A percentile compares a stretch with the other conserved stretches of the same genome.
Evolutionary conservation across 2,113 vertebrate species (phyloP).

Genomic region (Sciurus niger): DNA sequence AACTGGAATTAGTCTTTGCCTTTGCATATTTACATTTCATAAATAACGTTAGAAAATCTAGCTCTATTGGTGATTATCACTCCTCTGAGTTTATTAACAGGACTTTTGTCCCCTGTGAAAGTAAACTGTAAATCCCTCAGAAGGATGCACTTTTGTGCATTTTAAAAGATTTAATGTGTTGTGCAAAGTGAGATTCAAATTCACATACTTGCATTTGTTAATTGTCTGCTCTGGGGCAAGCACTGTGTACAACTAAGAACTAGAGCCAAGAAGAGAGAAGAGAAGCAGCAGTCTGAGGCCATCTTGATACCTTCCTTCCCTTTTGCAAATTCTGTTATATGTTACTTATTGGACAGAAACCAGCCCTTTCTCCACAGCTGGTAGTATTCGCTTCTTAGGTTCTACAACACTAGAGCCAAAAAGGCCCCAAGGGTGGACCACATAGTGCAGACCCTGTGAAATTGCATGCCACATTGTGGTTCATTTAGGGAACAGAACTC

Average conservation of each 20-base stretch:
- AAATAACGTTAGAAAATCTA: constrained; percentile 68
- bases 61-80: constrained; percentile 32
- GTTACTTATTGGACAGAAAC: background rate
- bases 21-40: constrained; percentile 74
- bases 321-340: background rate
- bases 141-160: constrained; percentile 60
- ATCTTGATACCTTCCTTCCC: background rate
- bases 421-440: background rate
- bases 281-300: background rate
- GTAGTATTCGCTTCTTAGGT: background rate
- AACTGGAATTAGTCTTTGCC: constrained; percentile 64
- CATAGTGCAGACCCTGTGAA: background rate
- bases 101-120: constrained; percentile 62
- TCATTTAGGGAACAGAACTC: background rate
- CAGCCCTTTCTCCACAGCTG: background rate
- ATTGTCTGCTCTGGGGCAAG: constrained; percentile 53
- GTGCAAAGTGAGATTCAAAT: constrained; percentile 70
- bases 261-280: background rate
- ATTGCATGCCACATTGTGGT: background rate
- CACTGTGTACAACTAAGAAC: background rate
- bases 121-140: constrained; percentile 65
- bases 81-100: constrained; percentile 67
- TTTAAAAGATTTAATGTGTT: constrained; percentile 61
- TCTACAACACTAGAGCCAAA: background rate
- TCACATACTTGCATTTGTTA: constrained; percentile 55